Conservation (phyloP, 2,888 invertebrate species). For the Oegoconia quadripuncta region DNA sequence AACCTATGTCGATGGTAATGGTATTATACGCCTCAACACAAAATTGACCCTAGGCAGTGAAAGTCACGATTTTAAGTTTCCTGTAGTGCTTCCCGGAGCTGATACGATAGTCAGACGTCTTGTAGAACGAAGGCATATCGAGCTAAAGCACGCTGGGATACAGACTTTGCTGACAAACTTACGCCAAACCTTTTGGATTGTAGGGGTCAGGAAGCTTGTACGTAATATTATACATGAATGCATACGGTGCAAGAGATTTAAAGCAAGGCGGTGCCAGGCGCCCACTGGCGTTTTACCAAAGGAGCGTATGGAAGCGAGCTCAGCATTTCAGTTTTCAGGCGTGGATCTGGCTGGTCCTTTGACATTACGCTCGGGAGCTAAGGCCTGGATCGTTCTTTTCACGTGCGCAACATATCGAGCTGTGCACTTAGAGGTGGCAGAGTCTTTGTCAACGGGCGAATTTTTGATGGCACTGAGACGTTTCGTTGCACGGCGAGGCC, state of each 20-base stretch:
- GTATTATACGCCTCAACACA: too few species aligned
- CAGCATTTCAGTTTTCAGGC: slow-evolving; percentile 4
- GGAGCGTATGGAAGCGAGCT: slow-evolving; percentile 3
- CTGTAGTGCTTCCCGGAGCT: slow-evolving; percentile 1
- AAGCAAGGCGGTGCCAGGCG: neutral
- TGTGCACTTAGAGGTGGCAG: slow-evolving; percentile 7
- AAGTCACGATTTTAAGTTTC: neutral
- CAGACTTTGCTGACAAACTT: slow-evolving; percentile 4
- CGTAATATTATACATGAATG: slow-evolving; percentile 1
- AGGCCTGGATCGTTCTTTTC: slow-evolving; percentile 13
- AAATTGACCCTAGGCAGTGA: too few species aligned
- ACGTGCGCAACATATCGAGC: slow-evolving; percentile 12
- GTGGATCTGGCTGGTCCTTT: slow-evolving; percentile 13
- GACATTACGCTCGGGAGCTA: neutral
- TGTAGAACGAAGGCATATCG: neutral
- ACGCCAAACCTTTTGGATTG: slow-evolving; percentile 8
- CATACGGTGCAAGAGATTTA: slow-evolving; percentile 7
- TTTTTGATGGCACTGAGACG: slow-evolving; percentile 1
- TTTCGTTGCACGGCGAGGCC: neutral
- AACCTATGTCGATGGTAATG: too few species aligned
- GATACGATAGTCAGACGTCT: slow-evolving; percentile 5
- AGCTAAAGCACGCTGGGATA: slow-evolving; percentile 6
- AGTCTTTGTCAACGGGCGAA: slow-evolving; percentile 7
- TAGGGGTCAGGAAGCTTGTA: slow-evolving; percentile 1
- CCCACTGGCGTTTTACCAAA: slow-evolving; percentile 1